phyloP scores from a whole-genome alignment of 2,113 vertebrate species.

The Psettodes erumei region DNA sequence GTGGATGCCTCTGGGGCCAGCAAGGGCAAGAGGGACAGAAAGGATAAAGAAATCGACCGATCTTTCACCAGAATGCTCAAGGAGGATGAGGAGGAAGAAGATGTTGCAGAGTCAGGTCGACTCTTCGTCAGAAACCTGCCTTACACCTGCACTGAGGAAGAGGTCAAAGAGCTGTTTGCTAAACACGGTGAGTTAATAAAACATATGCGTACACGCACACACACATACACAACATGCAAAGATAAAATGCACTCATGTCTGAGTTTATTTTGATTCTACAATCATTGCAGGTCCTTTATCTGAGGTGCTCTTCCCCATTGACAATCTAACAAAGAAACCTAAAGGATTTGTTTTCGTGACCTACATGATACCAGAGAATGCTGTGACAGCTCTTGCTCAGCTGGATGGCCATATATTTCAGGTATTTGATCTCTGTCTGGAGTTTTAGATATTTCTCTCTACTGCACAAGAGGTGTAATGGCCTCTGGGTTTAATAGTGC shows the following conservation, averaged over 20 bases:
- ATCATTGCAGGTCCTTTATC: constrained; percentile 87
- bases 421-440: constrained; percentile 77
- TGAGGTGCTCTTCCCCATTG: constrained; percentile 92
- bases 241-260: neutral
- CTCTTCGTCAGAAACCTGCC: constrained; percentile 95
- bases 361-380: constrained; percentile 95
- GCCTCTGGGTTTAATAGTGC: neutral
- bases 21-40: constrained; percentile 59
- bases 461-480: neutral
- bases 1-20: constrained; percentile 56
- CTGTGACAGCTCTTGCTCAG: constrained; percentile 88
- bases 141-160: constrained; percentile 93
- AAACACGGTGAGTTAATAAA: constrained; percentile 83
- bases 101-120: constrained; percentile 91
- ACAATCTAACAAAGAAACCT: constrained; percentile 92
- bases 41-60: constrained; percentile 64
- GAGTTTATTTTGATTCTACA: neutral
- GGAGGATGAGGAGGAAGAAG: constrained; percentile 92
- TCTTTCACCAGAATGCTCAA: constrained; percentile 83
- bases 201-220: neutral
- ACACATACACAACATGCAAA: neutral
- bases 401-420: constrained; percentile 96
- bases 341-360: constrained; percentile 96
- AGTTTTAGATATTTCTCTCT: neutral
- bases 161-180: constrained; percentile 89